Conservation (phyloP, 1,140 invertebrate species). For the Drosophila arawakana region DNA sequence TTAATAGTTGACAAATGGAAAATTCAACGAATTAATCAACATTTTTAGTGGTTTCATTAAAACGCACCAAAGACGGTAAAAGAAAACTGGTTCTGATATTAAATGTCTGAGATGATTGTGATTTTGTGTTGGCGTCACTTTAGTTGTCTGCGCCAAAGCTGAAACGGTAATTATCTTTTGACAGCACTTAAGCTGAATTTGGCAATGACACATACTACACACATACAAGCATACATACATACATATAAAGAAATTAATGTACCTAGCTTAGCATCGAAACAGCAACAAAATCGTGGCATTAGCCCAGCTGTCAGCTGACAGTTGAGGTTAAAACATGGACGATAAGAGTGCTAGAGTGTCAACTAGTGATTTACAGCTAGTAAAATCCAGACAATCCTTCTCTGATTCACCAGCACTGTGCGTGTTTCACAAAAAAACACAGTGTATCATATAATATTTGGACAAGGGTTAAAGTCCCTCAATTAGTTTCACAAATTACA, state of each 20-base stretch:
- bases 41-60: constrained; percentile 45
- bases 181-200: constrained; percentile 80
- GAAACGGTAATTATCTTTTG: constrained; percentile 81
- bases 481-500: no score
- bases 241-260: no score
- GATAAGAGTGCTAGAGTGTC: constrained; percentile 66
- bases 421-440: neutral
- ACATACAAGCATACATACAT: no score
- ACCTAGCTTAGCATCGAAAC: constrained; percentile 44
- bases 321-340: constrained; percentile 65
- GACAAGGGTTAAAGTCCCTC: no score
- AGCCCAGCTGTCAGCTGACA: constrained; percentile 65
- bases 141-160: constrained; percentile 48
- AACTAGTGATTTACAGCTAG: constrained; percentile 16
- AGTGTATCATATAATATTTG: no score
- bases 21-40: constrained; percentile 34
- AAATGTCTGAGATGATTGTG: constrained; percentile 10
- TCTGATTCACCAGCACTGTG: neutral
- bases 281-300: constrained; percentile 64
- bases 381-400: constrained; percentile 1
- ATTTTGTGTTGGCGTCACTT: constrained; percentile 43
- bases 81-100: constrained; percentile 60
- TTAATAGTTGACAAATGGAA: constrained; percentile 10
- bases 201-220: constrained; percentile 55
- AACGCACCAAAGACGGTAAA: constrained; percentile 27